phyloP scores from a whole-genome alignment of 2,113 vertebrate genomes.

The Bostrychus sinensis region DNA sequence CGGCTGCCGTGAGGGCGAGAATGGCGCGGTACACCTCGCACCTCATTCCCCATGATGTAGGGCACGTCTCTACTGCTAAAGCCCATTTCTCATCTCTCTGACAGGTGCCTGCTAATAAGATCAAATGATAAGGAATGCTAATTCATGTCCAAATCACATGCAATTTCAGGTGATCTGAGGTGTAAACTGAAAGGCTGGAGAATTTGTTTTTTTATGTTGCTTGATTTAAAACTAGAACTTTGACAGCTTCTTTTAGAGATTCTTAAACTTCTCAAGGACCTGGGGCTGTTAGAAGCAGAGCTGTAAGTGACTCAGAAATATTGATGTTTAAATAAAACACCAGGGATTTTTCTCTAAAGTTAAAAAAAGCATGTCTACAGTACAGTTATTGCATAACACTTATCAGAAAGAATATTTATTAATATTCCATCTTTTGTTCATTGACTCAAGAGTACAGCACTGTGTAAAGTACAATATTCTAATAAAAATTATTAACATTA shows the following conservation, averaged over 20 bases:
- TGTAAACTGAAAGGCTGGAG: conserved; percentile 46
- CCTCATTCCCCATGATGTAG: conserved; percentile 62
- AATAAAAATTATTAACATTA: not conserved
- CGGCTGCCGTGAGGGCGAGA: conserved; percentile 51
- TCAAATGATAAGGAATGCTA: conserved; percentile 71
- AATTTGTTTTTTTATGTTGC: conserved; percentile 23
- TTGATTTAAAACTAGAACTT: conserved; percentile 57
- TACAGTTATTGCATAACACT: not conserved
- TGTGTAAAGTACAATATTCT: not conserved
- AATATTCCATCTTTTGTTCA: too few relatives aligned
- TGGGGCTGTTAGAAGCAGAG: conserved; percentile 23
- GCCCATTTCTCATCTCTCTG: conserved; percentile 59
- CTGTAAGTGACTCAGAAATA: conserved; percentile 45
- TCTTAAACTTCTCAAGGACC: conserved; percentile 39
- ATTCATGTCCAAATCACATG: conserved; percentile 68
- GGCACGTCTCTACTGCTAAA: conserved; percentile 61
- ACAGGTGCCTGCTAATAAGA: conserved; percentile 62
- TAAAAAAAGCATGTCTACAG: conserved; percentile 4
- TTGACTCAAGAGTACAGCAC: too few relatives aligned
- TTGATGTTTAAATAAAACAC: conserved; percentile 34
- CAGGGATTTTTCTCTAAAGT: conserved; percentile 6
- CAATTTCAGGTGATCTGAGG: conserved; percentile 63
- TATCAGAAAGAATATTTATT: conserved; percentile 1
- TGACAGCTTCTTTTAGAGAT: conserved; percentile 36
- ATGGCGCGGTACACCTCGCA: conserved; percentile 48